Conservation (phyloP, 92 coral and sea anemone genomes). For the Desmophyllum pertusum region DNA sequence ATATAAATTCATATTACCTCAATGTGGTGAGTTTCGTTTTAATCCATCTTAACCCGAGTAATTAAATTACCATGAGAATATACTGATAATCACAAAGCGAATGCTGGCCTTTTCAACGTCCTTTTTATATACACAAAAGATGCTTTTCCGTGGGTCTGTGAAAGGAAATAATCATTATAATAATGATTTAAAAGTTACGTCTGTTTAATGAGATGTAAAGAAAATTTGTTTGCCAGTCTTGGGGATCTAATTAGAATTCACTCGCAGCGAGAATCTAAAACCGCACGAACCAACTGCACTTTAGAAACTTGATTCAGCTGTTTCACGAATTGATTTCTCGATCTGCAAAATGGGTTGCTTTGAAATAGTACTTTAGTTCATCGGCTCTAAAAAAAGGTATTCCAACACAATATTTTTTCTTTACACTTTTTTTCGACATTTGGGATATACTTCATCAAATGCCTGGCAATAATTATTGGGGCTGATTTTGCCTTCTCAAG, state of each 20-base stretch:
- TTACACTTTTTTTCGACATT: neutral
- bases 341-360: neutral
- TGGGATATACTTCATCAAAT: neutral
- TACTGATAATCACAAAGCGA: neutral
- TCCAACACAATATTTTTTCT: neutral
- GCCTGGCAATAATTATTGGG: neutral
- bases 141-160: neutral
- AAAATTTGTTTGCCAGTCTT: neutral
- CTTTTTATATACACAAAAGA: neutral
- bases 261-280: conserved; percentile 3
- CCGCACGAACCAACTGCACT: conserved; percentile 9
- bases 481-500: neutral
- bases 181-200: neutral
- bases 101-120: neutral
- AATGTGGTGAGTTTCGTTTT: neutral
- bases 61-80: neutral
- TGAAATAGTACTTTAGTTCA: neutral
- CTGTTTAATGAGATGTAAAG: neutral
- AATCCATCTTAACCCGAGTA: neutral
- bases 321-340: neutral
- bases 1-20: neutral
- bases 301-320: neutral
- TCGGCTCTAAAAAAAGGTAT: neutral
- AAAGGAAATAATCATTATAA: neutral
- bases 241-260: neutral